Conservation (phyloP, 1,140 invertebrate species). For the Plutomurus gul region DNA sequence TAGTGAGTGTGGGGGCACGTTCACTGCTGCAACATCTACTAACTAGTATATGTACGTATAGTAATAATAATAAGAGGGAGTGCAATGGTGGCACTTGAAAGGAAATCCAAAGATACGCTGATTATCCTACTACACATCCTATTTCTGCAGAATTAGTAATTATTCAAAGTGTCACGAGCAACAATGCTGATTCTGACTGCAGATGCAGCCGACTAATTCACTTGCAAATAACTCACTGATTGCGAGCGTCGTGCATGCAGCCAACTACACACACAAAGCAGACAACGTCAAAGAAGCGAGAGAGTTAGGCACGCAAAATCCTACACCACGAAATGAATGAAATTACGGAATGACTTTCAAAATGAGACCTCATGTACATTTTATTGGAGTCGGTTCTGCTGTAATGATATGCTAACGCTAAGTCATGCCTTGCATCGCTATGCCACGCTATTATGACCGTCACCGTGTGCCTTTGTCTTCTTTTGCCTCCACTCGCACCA, state of each 20-base stretch:
- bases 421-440: not conserved
- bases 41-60: not conserved
- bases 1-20: no score
- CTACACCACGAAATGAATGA: slow-evolving; percentile 30
- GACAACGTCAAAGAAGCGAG: not conserved
- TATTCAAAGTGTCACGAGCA: slow-evolving; percentile 46
- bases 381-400: not conserved
- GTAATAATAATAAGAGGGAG: not conserved
- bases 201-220: slow-evolving; percentile 10
- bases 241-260: not conserved
- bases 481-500: no score
- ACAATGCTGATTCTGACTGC: slow-evolving; percentile 37
- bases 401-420: not conserved
- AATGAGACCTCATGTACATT: slow-evolving; percentile 35
- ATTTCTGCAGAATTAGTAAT: slow-evolving; percentile 46
- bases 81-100: slow-evolving; percentile 11
- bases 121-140: slow-evolving; percentile 40
- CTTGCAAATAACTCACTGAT: slow-evolving; percentile 23
- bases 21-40: no score
- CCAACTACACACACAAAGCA: slow-evolving; percentile 4
- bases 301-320: slow-evolving; percentile 29
- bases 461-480: no score
- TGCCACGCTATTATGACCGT: not conserved
- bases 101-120: slow-evolving; percentile 37
- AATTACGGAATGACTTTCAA: slow-evolving; percentile 45